Base-by-base conservation (phyloP, 92 coral and sea anemone species). In the Palythoa grandiflora region DNA sequence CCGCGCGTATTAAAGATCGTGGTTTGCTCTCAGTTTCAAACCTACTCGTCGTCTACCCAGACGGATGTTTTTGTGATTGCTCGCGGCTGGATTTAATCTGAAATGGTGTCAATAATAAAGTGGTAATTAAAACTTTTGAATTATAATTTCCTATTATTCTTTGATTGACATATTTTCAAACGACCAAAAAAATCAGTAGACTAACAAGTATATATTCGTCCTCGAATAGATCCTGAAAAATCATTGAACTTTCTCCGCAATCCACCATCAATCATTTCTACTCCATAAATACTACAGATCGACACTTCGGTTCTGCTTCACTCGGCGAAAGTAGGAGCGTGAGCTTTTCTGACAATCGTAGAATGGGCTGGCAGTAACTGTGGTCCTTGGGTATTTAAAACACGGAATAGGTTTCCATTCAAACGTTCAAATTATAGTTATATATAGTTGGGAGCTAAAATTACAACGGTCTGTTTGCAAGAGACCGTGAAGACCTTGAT, bases 61-160 rank as follows among this genome's bases (percentile, higher is more conserved):
- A 81, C 86, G 86, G 74, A 65, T 68, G 83, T 77, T 77, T 77
- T 54, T 51, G 35, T 17, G 71, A 81, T 81, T 53, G 86, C 86
- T 81, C 16, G 75, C 86, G 86, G 86, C 86, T 81, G 75, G 86
- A 50, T 81, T 81, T 81, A 81, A 81, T 71, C 86, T 81, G 71
- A 81, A 81, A 81, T 68, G 73, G 52, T 81, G 86, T 81, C 86
- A 81, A 81, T 66, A 81, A 63, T 81, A 81, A 60, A 21, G 86
- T 39, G 86, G 76, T 81, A 81, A 81, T 81, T 81, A 81, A 44
- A 44, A 81, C 86, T 50, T n/a, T 48, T 19, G 86, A 39, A 13
- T 39, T 60, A 81, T 81, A 71, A 50, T 39, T 66, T 81, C 76
- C 40, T 81, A 81, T 81, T 81, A 71, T 47, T 65, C 19, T 44